Evolutionary conservation across 2,113 vertebrate species (phyloP), one percentile per base, ranked within the genome.

Genomic region (Erpornis zantholeuca): DNA sequence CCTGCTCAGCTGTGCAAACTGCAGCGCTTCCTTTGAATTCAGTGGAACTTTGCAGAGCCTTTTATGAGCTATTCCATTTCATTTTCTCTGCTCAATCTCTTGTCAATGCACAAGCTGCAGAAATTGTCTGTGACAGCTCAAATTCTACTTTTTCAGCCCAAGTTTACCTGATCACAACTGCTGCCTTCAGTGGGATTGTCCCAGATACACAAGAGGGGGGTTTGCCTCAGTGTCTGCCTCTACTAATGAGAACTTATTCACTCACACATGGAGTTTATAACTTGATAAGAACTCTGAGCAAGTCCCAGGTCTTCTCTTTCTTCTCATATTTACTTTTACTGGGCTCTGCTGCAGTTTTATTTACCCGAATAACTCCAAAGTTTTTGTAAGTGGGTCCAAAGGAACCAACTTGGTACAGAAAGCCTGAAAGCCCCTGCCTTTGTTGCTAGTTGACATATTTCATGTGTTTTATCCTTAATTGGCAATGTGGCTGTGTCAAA

Each of bases 391-490:
- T 89, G 90, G 87, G 88, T 95, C 95, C 95, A 92, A 77, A 88
- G 96, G 97, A 96, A 86, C 86, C 82, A 65, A 31, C 76, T 92
- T 94, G 77, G 69, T 77, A 54, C 28, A 52, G 72, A 77, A 75
- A 90, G 54, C 59, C 82, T 61, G 69, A 76, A 82, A 84, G 53
- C 54, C 61, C 88, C 77, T 91, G 80, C 86, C 69, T 95, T 89
- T 93, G 81, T 86, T 91, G 73, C 73, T 84, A 31, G 85, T 87
- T 94, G 95, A 91, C 94, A 80, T 88, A 71, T 91, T 95, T 82
- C 87, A 92, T 89, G 64, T 93, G 56, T 92, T 88, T 90, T 83
- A 80, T 64, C 88, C 86, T 92, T 97, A 97, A 97, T 96, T 97
- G 96, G 95, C 88, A 76, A 42, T 76, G 68, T 91, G 75, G 47